Evolutionary conservation across 2,797 vertebrate genomes (phyloP), one percentile per base, ranked within the genome.

Genomic region (Valencia hispanica): DNA sequence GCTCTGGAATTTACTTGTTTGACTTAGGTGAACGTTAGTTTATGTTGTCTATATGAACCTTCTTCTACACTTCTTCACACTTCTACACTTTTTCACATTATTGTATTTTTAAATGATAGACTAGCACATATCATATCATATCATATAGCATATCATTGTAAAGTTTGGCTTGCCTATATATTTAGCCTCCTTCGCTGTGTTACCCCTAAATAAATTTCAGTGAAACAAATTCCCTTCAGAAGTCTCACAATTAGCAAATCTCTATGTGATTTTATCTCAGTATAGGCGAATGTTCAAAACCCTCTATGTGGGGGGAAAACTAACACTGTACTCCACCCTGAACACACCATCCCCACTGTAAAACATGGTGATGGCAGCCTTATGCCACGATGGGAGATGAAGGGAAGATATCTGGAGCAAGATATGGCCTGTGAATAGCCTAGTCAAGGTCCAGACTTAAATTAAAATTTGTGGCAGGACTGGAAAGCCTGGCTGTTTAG

Each of bases 31-130:
- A 14, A 43, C 27, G n/a, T 30, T 8, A 32, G 34, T 70, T 78
- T 51, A 48, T 68, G 47, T 41, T 48, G n/a, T 61, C 66, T 72
- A 36, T n/a, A 48, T 30, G 39, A 57, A 27, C 57, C 34, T 75
- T 43, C 32, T 6, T 9, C 51, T 25, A n/a, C 25, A n/a, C 5
- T 1, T 15, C 15, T n/a, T 7, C 65, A 41, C 22, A 43, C 25
- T 43, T n/a, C 36, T 66, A 4, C 4, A 25, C 20, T 41, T 41
- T 66, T 41, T 39, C 22, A 41, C 63, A 15, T 66, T 66, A 3
- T 11, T 41, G 22, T 20, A 34, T 41, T 41, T 63, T 39, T 63
- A 20, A 11, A 20, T 22, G 18, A 63, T 11, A 25, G 34, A 63
- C 18, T 22, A 36, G 15, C 3, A 30, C 18, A n/a, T n/a, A n/a